Evolutionary conservation across 2,888 invertebrate genomes (phyloP).

Genomic region (Eilema depressum): DNA sequence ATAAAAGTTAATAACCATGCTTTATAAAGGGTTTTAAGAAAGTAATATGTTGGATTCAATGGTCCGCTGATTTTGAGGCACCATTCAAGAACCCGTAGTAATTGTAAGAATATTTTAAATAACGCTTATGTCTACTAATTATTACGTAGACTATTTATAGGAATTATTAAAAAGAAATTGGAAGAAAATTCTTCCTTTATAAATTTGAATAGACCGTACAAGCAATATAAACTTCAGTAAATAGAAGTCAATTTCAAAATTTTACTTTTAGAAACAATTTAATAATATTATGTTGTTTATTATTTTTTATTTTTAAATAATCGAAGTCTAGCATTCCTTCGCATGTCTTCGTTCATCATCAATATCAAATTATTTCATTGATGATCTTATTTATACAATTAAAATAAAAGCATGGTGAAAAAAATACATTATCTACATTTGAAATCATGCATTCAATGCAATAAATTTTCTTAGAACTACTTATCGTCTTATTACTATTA

Average conservation of each 20-base stretch:
- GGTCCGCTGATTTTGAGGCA: slow-evolving; percentile 46
- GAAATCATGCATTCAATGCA: slow-evolving; percentile 77
- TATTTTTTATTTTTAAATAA: slow-evolving; percentile 32
- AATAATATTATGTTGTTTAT: slow-evolving; percentile 38
- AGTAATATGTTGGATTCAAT: slow-evolving; percentile 41
- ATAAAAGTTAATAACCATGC: slow-evolving; percentile 45
- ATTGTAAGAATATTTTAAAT: slow-evolving; percentile 46
- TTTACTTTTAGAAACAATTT: slow-evolving; percentile 47
- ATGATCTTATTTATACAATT: slow-evolving; percentile 49
- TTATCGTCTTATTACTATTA: slow-evolving; percentile 63
- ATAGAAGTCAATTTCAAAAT: slow-evolving; percentile 49
- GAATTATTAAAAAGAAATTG: slow-evolving; percentile 48
- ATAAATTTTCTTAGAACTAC: slow-evolving; percentile 55
- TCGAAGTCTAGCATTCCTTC: slow-evolving; percentile 30
- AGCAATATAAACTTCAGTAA: slow-evolving; percentile 48
- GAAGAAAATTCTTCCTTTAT: slow-evolving; percentile 45
- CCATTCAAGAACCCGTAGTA: slow-evolving; percentile 41
- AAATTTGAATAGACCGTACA: slow-evolving; percentile 46
- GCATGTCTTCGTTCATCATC: slow-evolving; percentile 26
- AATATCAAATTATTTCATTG: slow-evolving; percentile 37
- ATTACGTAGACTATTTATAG: slow-evolving; percentile 48
- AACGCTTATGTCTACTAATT: slow-evolving; percentile 50
- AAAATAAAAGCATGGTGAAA: slow-evolving; percentile 56
- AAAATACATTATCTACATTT: slow-evolving; percentile 57
- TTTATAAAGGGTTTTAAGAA: slow-evolving; percentile 41